Evolutionary conservation across 92 coral and sea anemone genomes (phyloP).

Genomic region (Palythoa heliodiscus): DNA sequence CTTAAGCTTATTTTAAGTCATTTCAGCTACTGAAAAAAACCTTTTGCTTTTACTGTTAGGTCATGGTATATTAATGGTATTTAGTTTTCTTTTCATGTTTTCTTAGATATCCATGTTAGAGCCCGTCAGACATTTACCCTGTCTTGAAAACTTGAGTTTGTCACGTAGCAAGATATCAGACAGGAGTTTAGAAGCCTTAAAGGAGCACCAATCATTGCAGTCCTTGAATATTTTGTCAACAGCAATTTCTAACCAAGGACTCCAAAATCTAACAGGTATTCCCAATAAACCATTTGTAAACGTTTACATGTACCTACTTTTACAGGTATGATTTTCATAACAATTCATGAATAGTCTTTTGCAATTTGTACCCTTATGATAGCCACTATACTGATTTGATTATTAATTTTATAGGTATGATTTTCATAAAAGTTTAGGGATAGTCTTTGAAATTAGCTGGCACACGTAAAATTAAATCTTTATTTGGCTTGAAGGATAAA

Average conservation of each 20-base stretch:
- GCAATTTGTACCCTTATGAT: not conserved
- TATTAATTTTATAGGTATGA: too few species aligned
- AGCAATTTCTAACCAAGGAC: constrained; percentile 76
- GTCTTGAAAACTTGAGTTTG: constrained; percentile 69
- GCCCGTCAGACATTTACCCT: constrained; percentile 51
- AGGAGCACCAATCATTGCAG: constrained; percentile 62
- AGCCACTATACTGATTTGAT: too few species aligned
- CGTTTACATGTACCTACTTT: too few species aligned
- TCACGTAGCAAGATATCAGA: constrained; percentile 68
- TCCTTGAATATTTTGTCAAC: constrained; percentile 82
- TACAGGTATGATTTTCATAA: not conserved
- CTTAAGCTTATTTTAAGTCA: not conserved
- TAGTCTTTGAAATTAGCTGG: too few species aligned
- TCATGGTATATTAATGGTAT: not conserved
- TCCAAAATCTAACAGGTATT: constrained; percentile 73
- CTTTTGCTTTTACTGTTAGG: not conserved
- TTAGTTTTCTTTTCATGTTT: not conserved
- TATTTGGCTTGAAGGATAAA: too few species aligned
- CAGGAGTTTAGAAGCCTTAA: constrained; percentile 59
- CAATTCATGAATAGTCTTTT: not conserved
- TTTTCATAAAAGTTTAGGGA: too few species aligned
- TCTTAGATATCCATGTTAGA: constrained; percentile 71
- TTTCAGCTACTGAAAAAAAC: not conserved
- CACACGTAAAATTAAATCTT: too few species aligned
- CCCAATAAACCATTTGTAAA: not conserved